phyloP scores from a whole-genome alignment of 2,113 vertebrate species.

The Mustela lutreola region DNA sequence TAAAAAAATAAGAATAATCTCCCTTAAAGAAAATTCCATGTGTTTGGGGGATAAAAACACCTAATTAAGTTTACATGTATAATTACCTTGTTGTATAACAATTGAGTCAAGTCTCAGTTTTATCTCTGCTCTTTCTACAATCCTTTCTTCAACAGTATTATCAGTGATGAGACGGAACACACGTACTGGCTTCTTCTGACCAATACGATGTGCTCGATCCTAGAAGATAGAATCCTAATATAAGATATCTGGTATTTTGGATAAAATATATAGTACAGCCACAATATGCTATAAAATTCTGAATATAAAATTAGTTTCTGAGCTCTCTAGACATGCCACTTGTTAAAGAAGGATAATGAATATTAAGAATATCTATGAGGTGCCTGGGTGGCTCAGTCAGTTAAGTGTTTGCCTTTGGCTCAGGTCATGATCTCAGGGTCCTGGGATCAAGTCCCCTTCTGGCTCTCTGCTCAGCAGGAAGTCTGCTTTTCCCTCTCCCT shows the following conservation, averaged over 20 bases:
- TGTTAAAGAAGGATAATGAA: constrained; percentile 35
- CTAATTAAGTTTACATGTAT: constrained; percentile 70
- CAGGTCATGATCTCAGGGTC: not conserved
- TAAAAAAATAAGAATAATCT: constrained; percentile 26
- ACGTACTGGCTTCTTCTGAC: constrained; percentile 94
- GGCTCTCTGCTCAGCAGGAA: not conserved
- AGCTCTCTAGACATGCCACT: constrained; percentile 8
- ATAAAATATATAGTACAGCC: not conserved
- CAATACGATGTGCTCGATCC: constrained; percentile 96
- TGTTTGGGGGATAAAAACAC: not conserved
- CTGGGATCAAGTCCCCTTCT: not conserved
- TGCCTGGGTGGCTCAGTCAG: not conserved
- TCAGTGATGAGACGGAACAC: constrained; percentile 95
- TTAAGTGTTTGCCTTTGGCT: not conserved
- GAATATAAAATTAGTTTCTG: constrained; percentile 60
- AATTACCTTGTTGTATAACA: constrained; percentile 95
- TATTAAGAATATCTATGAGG: not conserved
- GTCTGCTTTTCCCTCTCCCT: not conserved
- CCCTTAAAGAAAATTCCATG: not conserved
- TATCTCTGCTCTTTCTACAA: constrained; percentile 95
- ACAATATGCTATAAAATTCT: not conserved
- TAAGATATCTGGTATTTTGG: constrained; percentile 64
- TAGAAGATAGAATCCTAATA: constrained; percentile 82
- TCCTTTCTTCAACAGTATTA: constrained; percentile 95
- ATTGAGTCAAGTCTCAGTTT: constrained; percentile 95